Evolutionary conservation across 2,888 invertebrate genomes (phyloP).

Genomic region (Danaus chrysippus): DNA sequence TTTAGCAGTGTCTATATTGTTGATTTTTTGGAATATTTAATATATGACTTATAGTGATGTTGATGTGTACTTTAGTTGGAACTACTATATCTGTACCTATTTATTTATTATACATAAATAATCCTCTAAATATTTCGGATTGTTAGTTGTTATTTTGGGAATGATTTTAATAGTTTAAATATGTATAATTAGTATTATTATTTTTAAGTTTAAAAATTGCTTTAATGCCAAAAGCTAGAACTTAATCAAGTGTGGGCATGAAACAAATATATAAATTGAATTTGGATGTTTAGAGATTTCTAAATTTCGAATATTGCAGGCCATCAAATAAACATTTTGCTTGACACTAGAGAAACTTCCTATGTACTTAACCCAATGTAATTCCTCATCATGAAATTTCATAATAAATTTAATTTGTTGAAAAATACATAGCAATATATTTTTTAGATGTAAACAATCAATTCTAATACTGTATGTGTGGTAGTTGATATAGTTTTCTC

Average conservation of each 20-base stretch:
- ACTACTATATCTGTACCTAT: not conserved
- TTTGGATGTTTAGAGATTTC: not conserved
- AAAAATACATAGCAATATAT: conserved; percentile 11
- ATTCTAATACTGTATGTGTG: not conserved
- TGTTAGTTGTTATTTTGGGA: conserved; percentile 31
- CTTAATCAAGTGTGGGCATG: conserved; percentile 30
- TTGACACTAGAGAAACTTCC: too few species aligned
- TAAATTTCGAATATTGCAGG: too few species aligned
- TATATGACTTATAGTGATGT: conserved; percentile 23
- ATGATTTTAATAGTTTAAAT: conserved; percentile 13
- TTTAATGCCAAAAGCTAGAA: conserved; percentile 61
- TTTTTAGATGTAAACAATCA: conserved; percentile 4
- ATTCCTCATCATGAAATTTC: too few species aligned
- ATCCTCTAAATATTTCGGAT: not conserved
- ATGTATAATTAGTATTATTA: not conserved
- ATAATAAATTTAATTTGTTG: not conserved
- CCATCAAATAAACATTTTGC: too few species aligned
- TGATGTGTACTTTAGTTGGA: conserved; percentile 32
- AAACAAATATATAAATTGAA: not conserved
- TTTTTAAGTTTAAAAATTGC: not conserved
- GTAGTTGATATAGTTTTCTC: conserved; percentile 17
- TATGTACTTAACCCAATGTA: too few species aligned
- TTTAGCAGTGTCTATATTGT: conserved; percentile 38
- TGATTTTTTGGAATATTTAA: conserved; percentile 32
- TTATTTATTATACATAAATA: conserved; percentile 9